phyloP scores from a whole-genome alignment of 2,888 invertebrate species.

The Troides helena region DNA sequence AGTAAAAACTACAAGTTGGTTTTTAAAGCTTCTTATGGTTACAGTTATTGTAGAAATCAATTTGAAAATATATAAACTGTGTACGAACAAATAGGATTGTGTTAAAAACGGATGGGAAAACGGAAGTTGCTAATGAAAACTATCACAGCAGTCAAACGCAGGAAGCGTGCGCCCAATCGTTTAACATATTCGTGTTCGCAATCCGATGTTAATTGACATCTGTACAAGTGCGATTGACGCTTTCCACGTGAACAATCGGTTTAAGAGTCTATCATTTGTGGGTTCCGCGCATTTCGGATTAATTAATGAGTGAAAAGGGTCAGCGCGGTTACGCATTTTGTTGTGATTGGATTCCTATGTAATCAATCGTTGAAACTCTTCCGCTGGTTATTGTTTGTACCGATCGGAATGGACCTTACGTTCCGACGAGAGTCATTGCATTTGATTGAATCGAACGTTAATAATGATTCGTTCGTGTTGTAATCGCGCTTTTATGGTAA shows the following conservation, averaged over 20 bases:
- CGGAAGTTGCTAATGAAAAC: conserved; percentile 20
- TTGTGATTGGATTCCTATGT: conserved; percentile 59
- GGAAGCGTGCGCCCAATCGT: conserved; percentile 32
- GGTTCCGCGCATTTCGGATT: conserved; percentile 64
- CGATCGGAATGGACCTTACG: conserved; percentile 32
- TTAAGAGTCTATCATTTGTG: conserved; percentile 68
- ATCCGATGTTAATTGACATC: conserved; percentile 55
- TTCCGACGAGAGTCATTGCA: conserved; percentile 16
- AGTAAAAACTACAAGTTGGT: no score
- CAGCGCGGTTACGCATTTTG: conserved; percentile 61
- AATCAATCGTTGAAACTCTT: conserved; percentile 50
- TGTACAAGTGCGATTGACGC: conserved; percentile 59
- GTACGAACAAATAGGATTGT: neutral
- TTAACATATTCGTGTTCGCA: conserved; percentile 39
- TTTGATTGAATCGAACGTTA: conserved; percentile 22
- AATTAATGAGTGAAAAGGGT: conserved; percentile 75
- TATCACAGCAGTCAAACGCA: conserved; percentile 20
- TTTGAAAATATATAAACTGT: neutral
- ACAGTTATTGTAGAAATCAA: neutral
- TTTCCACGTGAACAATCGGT: conserved; percentile 61
- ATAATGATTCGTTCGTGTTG: conserved; percentile 18
- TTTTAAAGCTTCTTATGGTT: no score
- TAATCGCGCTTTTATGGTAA: conserved; percentile 23
- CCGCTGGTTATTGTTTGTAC: conserved; percentile 42
- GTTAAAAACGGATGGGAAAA: neutral